Percentiles rank a stretch among this genome's conserved stretches.
phyloP scores from a whole-genome alignment of 1,140 invertebrate species.

The Harlomillsia oculata region DNA sequence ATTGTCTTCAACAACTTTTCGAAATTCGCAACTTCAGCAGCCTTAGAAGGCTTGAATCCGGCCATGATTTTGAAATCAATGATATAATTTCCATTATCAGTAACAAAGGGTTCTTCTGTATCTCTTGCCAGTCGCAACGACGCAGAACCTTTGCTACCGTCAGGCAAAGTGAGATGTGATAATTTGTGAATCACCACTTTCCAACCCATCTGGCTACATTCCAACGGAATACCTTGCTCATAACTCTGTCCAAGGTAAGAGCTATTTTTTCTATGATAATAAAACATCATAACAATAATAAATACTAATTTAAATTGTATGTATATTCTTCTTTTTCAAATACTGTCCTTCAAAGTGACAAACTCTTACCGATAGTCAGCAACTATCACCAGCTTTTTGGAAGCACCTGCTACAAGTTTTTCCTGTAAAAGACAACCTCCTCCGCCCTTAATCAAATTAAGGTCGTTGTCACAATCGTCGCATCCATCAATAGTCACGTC shows the following conservation, averaged over 20 bases:
- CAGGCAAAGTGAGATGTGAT: conserved; percentile 39
- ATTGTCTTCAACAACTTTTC: conserved; percentile 55
- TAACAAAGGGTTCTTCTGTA: conserved; percentile 74
- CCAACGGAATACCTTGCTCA: conserved; percentile 87
- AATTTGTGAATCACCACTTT: conserved; percentile 60
- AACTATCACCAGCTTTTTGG: conserved; percentile 69
- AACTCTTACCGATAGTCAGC: conserved; percentile 74
- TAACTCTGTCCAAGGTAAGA: conserved; percentile 72
- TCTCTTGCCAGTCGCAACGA: conserved; percentile 16
- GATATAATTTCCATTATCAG: conserved; percentile 96
- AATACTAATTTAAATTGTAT: background rate
- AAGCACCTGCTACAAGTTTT: conserved; percentile 89
- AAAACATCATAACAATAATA: background rate
- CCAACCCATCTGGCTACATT: conserved; percentile 85
- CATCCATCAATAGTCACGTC: conserved; percentile 95
- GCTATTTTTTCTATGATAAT: conserved; percentile 62
- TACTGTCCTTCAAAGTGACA: too few relatives aligned
- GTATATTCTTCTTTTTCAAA: too few relatives aligned
- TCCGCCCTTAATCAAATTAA: conserved; percentile 91
- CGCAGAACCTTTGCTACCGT: background rate
- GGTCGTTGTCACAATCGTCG: conserved; percentile 76
- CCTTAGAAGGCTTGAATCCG: conserved; percentile 57
- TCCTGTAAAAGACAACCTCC: conserved; percentile 94
- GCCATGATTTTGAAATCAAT: conserved; percentile 83
- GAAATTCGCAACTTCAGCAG: conserved; percentile 64